Conservation (phyloP, 2,113 vertebrate genomes). For the Mixornis gularis region DNA sequence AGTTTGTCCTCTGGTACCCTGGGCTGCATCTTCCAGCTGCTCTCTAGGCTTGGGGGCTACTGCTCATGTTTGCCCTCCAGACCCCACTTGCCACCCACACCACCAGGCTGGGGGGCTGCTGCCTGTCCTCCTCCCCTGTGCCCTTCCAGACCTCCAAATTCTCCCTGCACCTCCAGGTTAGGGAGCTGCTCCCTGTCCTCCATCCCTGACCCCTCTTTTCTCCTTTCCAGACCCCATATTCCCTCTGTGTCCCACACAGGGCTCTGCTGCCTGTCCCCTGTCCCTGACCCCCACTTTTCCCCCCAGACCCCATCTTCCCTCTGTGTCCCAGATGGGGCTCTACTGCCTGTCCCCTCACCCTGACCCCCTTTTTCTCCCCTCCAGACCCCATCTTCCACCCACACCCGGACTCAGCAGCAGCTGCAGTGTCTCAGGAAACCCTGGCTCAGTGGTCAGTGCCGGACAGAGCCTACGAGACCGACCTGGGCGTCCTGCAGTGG, state of each 20-base stretch:
- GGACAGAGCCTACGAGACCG: conserved; percentile 79
- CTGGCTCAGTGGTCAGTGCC: conserved; percentile 80
- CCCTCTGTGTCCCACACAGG: too few species aligned
- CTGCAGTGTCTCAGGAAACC: conserved; percentile 68
- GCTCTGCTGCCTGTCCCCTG: too few species aligned
- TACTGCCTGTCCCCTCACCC: fast-evolving
- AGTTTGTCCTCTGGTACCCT: background rate
- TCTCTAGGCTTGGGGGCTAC: background rate
- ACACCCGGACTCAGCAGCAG: conserved; percentile 47
- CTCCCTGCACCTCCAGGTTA: background rate
- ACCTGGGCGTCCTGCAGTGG: conserved; percentile 83
- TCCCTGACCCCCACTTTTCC: background rate
- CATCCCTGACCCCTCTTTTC: too few species aligned
- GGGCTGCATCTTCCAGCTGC: background rate
- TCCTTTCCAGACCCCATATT: background rate
- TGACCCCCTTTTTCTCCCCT: background rate
- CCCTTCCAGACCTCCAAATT: background rate
- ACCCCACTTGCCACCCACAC: background rate
- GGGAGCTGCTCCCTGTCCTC: too few species aligned
- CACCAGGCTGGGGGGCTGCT: too few species aligned
- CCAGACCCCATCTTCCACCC: conserved; percentile 31
- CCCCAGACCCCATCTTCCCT: too few species aligned
- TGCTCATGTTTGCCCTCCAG: background rate
- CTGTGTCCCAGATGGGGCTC: too few species aligned
- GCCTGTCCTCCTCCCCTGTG: too few species aligned